A percentile compares a stretch with the other conserved stretches of the same genome.
Evolutionary conservation across 53 echinoderm and acorn worm genomes (phyloP).

Genomic region (Pentamera pediparva): DNA sequence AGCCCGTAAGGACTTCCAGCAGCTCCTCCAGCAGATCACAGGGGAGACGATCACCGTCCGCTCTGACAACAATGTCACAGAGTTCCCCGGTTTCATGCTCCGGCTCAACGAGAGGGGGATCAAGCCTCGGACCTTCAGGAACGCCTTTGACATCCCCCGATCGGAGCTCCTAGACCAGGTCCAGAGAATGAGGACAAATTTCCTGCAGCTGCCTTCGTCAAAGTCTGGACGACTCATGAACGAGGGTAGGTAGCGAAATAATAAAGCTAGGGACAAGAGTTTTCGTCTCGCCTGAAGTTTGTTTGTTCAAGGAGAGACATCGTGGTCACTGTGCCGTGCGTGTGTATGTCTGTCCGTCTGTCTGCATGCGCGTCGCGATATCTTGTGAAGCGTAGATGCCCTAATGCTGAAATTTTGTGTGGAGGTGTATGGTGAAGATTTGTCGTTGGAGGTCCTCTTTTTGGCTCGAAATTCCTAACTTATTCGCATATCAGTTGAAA

Average conservation of each 20-base stretch:
- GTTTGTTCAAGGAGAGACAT: too few relatives aligned
- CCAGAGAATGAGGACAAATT: conserved; percentile 84
- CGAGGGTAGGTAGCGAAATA: conserved; percentile 87
- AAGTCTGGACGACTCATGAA: conserved; percentile 80
- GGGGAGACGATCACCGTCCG: conserved; percentile 86
- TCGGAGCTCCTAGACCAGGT: conserved; percentile 90
- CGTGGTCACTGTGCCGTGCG: too few relatives aligned
- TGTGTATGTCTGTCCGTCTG: too few relatives aligned
- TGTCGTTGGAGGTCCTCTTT: neutral
- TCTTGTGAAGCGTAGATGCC: too few relatives aligned
- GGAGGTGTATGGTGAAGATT: neutral
- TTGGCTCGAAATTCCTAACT: neutral
- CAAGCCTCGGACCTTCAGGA: conserved; percentile 80
- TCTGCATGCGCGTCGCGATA: too few relatives aligned
- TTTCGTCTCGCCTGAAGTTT: too few relatives aligned
- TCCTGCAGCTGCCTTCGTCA: conserved; percentile 75
- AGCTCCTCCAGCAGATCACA: conserved; percentile 83
- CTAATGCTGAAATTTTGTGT: too few relatives aligned
- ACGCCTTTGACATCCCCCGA: conserved; percentile 96
- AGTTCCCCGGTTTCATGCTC: conserved; percentile 78
- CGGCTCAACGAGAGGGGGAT: conserved; percentile 63
- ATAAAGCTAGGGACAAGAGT: too few relatives aligned
- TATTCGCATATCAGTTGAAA: too few relatives aligned
- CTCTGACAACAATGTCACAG: conserved; percentile 77
- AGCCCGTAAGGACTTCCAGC: conserved; percentile 87